Base-by-base conservation (phyloP, 1,140 invertebrate species). In the Orchestia grillus region DNA sequence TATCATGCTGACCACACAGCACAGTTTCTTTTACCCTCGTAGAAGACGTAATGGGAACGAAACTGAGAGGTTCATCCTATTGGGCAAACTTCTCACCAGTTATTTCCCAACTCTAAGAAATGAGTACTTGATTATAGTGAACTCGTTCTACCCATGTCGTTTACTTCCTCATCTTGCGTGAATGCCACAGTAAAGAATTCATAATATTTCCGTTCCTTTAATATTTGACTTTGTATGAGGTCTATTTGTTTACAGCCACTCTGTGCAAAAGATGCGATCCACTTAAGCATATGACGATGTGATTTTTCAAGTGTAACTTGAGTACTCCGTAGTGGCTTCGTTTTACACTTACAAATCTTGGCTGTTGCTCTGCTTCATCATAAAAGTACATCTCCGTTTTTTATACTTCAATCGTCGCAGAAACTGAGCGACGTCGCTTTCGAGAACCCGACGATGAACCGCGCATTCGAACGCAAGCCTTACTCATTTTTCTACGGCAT, bases 401-500 rank as follows among this genome's bases (percentile, higher is more conserved):
- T 77, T 77, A 36, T 77, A 77, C 36, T 77, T 77, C 62, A 1
- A 23, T 36, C 36, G 40, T 47, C 40, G 11, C 92, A 94, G 92
- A 94, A 94, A 94, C 36, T 94, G 92, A 45, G 95, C 44, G 62
- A 96, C 44, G 96, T 53, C 44, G 96, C 96, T 94, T 96, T 96
- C 90, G 99, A 99, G 97, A 98, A 98, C 0, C 99, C 99, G 0
- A 97, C 98, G 90, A 98, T 99, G 95, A 98, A 99, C 97, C 98
- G 98, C 96, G 98, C 98, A 44, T 97, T 97, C 97, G 98, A 98
- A 95, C 98, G 98, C 97, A 97, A 97, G 96, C 97, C 97, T 19
- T 99, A 99, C 97, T 98, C 98, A 96, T 99, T 98, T 97, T 99
- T 99, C 97, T 99, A 99, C 97, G 99, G 98, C 0, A 99, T 99